Evolutionary conservation across 2,888 invertebrate species (phyloP).

Genomic region (Chrysolina americana): DNA sequence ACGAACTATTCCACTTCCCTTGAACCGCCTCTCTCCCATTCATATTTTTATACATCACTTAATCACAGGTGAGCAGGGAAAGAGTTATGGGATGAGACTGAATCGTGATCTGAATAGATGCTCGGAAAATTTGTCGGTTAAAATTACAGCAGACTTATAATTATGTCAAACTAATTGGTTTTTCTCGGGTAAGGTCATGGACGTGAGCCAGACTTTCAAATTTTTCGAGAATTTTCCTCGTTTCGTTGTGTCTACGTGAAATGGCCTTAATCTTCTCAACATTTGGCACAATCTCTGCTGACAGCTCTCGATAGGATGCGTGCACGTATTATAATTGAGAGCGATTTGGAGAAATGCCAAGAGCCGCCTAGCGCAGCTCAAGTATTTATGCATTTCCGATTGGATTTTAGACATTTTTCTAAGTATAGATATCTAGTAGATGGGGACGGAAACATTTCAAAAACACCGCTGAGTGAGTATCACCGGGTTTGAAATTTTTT

Average conservation of each 20-base stretch:
- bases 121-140: too few relatives aligned
- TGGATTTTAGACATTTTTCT: conserved; percentile 14
- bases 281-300: conserved; percentile 58
- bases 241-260: conserved; percentile 36
- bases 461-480: not conserved
- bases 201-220: not conserved
- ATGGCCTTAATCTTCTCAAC: conserved; percentile 38
- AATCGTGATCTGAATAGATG: too few relatives aligned
- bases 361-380: conserved; percentile 52
- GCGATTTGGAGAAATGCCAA: conserved; percentile 57
- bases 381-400: conserved; percentile 21
- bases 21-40: too few relatives aligned
- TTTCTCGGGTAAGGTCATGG: not conserved
- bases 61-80: too few relatives aligned
- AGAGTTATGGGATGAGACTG: too few relatives aligned
- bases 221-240: conserved; percentile 1
- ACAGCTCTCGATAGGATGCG: conserved; percentile 53
- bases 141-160: too few relatives aligned
- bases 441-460: not conserved
- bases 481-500: too few relatives aligned
- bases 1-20: too few relatives aligned
- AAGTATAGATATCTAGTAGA: conserved; percentile 2
- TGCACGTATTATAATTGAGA: conserved; percentile 51
- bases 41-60: too few relatives aligned
- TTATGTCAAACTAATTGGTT: too few relatives aligned